Evolutionary conservation across 2,797 vertebrate genomes (phyloP).

Genomic region (Squalus acanthias): DNA sequence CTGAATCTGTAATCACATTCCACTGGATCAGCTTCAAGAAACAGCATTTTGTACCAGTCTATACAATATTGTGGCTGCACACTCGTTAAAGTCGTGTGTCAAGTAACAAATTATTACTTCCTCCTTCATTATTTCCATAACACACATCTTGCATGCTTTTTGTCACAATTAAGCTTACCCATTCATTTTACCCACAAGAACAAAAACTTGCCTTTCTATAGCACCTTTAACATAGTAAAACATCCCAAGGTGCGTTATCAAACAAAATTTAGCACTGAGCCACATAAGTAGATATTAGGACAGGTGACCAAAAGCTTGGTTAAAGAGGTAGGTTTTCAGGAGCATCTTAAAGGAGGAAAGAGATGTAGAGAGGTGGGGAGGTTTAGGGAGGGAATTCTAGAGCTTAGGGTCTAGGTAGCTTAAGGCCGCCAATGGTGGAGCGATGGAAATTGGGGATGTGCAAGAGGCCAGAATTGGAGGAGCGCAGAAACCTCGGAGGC

Average conservation of each 20-base stretch:
- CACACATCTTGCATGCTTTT: not conserved
- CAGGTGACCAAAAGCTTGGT: not conserved
- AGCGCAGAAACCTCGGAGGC: not conserved
- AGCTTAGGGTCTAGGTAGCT: not conserved
- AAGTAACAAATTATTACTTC: not conserved
- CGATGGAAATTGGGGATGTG: not conserved
- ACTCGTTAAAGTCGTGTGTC: not conserved
- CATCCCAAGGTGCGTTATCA: not conserved
- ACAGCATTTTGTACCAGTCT: not conserved
- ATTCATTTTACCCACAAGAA: not conserved
- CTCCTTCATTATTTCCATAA: not conserved
- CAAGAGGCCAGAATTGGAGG: not conserved
- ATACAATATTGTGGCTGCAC: not conserved
- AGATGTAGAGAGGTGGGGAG: not conserved
- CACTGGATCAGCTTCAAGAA: not conserved
- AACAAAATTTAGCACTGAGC: not conserved
- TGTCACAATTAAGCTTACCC: not conserved
- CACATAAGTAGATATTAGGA: not conserved
- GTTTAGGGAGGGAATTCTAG: not conserved
- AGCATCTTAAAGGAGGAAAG: not conserved
- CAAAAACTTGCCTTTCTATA: not conserved
- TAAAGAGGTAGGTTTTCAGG: not conserved
- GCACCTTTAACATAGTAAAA: not conserved
- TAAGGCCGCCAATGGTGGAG: not conserved
- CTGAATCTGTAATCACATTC: not conserved